Conservation (phyloP, 2,113 vertebrate genomes). For the Chloropsis cyanopogon region DNA sequence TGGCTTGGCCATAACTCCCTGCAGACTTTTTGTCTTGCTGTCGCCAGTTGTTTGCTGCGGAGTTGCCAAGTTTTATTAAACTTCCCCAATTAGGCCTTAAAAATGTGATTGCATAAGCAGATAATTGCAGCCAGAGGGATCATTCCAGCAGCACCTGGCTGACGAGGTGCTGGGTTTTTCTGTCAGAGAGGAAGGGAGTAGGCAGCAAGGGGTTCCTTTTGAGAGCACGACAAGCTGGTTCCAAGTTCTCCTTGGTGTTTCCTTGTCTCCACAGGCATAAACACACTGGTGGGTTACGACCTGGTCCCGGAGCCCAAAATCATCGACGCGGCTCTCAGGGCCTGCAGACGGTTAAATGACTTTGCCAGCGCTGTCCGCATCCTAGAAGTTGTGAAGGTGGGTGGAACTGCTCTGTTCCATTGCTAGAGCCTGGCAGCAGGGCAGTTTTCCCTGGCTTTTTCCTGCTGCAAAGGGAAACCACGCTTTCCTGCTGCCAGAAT, state of each 20-base stretch:
- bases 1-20: background rate
- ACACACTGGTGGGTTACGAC: conserved; percentile 93
- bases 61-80: background rate
- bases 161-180: background rate
- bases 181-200: background rate
- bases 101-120: background rate
- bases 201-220: background rate
- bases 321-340: conserved; percentile 90
- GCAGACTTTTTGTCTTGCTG: background rate
- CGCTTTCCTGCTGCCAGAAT: background rate
- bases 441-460: background rate
- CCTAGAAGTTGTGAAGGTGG: conserved; percentile 94
- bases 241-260: background rate
- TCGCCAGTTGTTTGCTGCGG: background rate
- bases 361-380: conserved; percentile 93
- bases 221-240: background rate
- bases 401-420: background rate
- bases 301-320: conserved; percentile 98
- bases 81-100: background rate
- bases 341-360: conserved; percentile 93
- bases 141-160: background rate
- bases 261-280: conserved; percentile 81
- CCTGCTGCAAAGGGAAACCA: background rate
- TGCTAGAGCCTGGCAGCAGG: background rate
- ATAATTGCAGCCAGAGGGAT: background rate